Percentiles rank a stretch among this genome's conserved stretches.
Conservation (phyloP, 2,113 vertebrate genomes). For the Hypanus sabinus region DNA sequence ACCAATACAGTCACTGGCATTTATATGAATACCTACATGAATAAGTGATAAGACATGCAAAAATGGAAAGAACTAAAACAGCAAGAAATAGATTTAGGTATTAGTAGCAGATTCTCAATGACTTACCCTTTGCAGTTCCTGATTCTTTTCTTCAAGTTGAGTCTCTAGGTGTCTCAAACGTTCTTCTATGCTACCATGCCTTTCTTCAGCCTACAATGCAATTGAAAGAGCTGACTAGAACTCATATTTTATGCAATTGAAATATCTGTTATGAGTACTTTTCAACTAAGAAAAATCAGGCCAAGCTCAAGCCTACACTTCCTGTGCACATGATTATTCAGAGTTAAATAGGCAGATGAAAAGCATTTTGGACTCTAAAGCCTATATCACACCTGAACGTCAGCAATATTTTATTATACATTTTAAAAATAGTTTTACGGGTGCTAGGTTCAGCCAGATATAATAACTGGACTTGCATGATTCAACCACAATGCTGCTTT, state of each 20-base stretch:
- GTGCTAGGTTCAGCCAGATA: conserved; percentile 78
- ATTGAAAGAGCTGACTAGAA: conserved; percentile 49
- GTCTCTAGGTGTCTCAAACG: conserved; percentile 92
- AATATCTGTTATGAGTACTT: not conserved
- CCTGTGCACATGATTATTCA: conserved; percentile 59
- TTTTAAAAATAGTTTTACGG: conserved; percentile 61
- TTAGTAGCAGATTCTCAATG: not conserved
- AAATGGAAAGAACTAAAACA: not conserved
- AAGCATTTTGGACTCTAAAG: conserved; percentile 73
- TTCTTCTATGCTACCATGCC: conserved; percentile 96
- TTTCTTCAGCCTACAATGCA: conserved; percentile 84
- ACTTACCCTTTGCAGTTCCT: conserved; percentile 91
- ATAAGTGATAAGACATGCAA: not conserved
- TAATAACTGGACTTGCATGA: conserved; percentile 73
- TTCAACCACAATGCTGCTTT: conserved; percentile 74
- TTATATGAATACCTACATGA: not conserved
- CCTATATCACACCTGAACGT: conserved; percentile 71
- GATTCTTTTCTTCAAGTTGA: conserved; percentile 98
- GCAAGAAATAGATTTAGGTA: not conserved
- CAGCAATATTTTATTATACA: conserved; percentile 59
- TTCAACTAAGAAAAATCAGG: conserved; percentile 51
- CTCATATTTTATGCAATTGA: conserved; percentile 38
- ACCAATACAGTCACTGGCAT: not conserved
- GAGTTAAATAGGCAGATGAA: conserved; percentile 75
- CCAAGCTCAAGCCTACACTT: conserved; percentile 65